Evolutionary conservation across 2,113 vertebrate species (phyloP).

Genomic region (Natator depressus): DNA sequence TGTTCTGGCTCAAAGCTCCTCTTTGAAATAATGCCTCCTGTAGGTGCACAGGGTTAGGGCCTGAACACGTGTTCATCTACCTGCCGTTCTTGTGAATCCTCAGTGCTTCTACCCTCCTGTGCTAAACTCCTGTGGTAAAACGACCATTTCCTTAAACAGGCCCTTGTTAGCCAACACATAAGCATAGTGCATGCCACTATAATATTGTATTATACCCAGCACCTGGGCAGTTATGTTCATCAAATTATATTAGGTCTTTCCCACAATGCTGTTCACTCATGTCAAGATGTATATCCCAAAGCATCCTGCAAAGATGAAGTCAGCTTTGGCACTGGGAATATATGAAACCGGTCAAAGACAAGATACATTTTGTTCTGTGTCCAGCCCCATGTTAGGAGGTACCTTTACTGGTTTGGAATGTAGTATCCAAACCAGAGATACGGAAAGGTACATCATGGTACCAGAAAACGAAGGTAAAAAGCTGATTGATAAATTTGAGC

Average conservation of each 20-base stretch:
- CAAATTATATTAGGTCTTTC: background rate
- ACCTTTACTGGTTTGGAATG: background rate
- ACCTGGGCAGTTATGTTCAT: background rate
- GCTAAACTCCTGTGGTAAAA: accelerated
- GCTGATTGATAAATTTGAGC: background rate
- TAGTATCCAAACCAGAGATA: background rate
- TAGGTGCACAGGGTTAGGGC: accelerated
- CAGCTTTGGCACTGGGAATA: background rate
- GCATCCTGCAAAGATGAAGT: background rate
- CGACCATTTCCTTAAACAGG: background rate
- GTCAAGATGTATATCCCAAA: background rate
- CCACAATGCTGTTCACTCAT: background rate
- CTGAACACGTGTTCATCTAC: accelerated
- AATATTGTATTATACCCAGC: background rate
- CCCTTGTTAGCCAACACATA: background rate
- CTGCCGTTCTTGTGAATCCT: background rate
- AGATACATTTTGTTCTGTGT: background rate
- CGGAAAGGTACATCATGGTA: background rate
- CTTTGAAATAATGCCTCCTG: background rate
- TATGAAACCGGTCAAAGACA: background rate
- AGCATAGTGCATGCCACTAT: background rate
- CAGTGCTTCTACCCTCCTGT: background rate
- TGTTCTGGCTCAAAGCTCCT: background rate
- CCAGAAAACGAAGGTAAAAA: background rate
- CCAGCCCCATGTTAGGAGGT: background rate